Conservation (phyloP, 2,797 vertebrate species). For the Petrocephalus sullivani region DNA sequence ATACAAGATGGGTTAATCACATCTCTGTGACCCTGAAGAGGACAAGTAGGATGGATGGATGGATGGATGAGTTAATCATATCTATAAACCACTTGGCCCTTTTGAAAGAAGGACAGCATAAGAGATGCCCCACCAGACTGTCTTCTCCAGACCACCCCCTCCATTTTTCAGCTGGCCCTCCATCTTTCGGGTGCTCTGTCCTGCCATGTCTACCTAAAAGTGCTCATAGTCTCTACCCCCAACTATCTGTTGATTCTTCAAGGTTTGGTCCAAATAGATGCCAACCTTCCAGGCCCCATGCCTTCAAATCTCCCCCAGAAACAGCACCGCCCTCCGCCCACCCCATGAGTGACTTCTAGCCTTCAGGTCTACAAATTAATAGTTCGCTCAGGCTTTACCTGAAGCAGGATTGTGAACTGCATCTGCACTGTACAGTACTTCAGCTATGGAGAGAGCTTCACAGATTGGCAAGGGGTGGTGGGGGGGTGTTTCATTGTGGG, state of each 20-base stretch:
- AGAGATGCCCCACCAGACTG: not conserved
- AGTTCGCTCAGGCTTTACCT: not conserved
- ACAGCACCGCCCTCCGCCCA: not conserved
- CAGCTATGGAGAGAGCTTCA: not conserved
- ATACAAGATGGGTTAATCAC: not conserved
- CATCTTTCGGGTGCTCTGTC: not conserved
- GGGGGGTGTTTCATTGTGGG: not conserved
- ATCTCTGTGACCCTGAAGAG: too few relatives aligned
- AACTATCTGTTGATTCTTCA: not conserved
- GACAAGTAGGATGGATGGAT: too few relatives aligned
- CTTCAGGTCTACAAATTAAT: not conserved
- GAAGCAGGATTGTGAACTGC: not conserved
- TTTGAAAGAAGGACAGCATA: not conserved
- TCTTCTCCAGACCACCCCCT: not conserved
- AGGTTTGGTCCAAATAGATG: not conserved
- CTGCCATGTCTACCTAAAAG: not conserved
- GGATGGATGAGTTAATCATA: too few relatives aligned
- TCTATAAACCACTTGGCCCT: not conserved
- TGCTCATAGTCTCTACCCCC: not conserved
- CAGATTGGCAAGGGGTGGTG: not conserved
- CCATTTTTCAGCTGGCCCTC: not conserved
- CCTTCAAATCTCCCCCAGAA: not conserved
- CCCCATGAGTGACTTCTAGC: not conserved
- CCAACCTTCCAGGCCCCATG: not conserved
- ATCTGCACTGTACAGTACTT: not conserved